Evolutionary conservation across 2,888 invertebrate species (phyloP).

Genomic region (Phymatocera aterrima): DNA sequence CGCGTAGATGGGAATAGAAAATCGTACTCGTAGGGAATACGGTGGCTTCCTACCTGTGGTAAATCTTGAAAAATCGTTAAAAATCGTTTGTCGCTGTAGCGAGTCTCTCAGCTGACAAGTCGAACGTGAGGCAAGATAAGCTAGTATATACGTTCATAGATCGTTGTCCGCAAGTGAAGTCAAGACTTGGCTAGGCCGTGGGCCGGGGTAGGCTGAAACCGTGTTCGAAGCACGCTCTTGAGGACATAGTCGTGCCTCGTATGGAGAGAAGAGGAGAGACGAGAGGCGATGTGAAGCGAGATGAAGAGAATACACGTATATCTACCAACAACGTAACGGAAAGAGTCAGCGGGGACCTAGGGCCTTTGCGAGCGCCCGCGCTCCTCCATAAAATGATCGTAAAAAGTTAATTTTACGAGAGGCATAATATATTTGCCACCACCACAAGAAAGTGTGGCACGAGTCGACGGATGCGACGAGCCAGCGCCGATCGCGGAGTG

Average conservation of each 20-base stretch:
- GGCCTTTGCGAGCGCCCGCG: slow-evolving; percentile 54
- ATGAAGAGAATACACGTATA: neutral
- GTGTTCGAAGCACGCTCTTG: neutral
- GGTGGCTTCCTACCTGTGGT: too few relatives aligned
- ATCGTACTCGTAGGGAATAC: too few relatives aligned
- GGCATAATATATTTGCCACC: slow-evolving; percentile 74
- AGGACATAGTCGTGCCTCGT: neutral
- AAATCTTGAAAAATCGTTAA: too few relatives aligned
- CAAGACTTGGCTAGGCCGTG: neutral
- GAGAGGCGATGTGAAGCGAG: neutral
- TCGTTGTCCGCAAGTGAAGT: slow-evolving; percentile 20
- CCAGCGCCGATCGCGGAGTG: neutral
- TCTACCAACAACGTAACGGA: neutral
- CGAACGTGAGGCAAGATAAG: neutral
- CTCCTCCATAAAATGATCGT: slow-evolving; percentile 75
- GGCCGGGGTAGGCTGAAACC: neutral
- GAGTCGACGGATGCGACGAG: slow-evolving; percentile 50
- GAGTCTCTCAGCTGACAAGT: neutral
- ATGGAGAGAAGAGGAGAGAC: neutral
- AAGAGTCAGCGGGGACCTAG: slow-evolving; percentile 19
- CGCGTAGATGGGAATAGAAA: too few relatives aligned
- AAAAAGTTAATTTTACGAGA: slow-evolving; percentile 76
- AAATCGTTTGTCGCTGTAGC: neutral
- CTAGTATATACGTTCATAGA: neutral
- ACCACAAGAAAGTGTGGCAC: slow-evolving; percentile 61